Percentiles rank a stretch among this genome's conserved stretches.
These are phyloP conservation scores for Nesometra sesokonis DNA, from an alignment of 35 echinoderm and acorn worm genomes.

Conservation along the genomic window DNA sequence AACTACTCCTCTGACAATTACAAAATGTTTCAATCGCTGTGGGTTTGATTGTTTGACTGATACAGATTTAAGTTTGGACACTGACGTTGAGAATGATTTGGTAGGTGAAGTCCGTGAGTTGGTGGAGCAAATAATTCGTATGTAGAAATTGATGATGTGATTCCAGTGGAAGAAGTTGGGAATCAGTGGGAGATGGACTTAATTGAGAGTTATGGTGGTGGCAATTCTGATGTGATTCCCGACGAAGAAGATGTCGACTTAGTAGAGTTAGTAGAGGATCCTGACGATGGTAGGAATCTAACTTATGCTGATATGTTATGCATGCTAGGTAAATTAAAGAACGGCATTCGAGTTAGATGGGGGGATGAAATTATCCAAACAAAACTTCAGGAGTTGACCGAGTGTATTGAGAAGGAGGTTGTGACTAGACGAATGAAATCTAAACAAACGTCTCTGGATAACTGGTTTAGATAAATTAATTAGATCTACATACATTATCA, in stretches of 20 bases:
- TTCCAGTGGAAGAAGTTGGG: background rate
- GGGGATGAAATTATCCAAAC: background rate
- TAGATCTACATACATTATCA: too few species aligned
- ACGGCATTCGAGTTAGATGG: background rate
- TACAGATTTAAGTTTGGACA: background rate
- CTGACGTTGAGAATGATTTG: background rate
- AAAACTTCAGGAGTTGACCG: background rate
- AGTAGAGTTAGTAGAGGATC: background rate
- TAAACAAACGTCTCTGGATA: background rate
- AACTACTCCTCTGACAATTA: background rate
- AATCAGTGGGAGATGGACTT: background rate
- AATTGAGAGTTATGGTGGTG: background rate
- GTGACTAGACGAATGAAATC: background rate
- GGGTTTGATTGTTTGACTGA: background rate
- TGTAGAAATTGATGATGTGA: background rate
- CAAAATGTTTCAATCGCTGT: background rate
- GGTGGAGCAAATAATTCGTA: background rate
- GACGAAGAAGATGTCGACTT: background rate
- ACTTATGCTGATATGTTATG: background rate
- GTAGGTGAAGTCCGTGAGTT: background rate
- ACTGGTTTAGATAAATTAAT: too few species aligned
- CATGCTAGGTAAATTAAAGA: background rate
- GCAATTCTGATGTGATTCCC: background rate
- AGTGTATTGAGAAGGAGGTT: background rate
- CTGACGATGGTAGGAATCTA: background rate